phyloP scores from a whole-genome alignment of 2,797 vertebrate genomes.

The Phataginus tricuspis region DNA sequence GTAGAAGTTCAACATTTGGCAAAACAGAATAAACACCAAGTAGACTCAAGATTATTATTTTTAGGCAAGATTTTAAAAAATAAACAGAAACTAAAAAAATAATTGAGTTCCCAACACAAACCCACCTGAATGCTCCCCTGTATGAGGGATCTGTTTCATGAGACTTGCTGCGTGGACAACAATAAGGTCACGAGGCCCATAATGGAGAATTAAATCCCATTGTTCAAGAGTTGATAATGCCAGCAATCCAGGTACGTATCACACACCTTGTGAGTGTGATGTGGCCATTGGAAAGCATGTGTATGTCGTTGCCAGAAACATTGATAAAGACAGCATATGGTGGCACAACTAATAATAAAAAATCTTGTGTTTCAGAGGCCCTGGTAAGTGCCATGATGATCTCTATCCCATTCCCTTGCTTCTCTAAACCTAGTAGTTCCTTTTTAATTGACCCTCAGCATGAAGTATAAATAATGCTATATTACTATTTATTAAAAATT shows the following conservation, averaged over 20 bases:
- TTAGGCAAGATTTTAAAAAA: not conserved
- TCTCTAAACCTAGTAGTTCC: not conserved
- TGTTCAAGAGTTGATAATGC: not conserved
- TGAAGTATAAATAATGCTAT: conserved; percentile 21
- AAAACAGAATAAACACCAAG: not conserved
- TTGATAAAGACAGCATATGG: not conserved
- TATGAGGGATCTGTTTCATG: not conserved
- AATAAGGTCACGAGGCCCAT: too few species aligned
- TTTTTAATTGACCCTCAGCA: not conserved
- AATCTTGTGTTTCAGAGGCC: not conserved
- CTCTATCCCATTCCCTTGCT: not conserved
- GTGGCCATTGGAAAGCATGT: not conserved
- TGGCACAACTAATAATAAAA: not conserved
- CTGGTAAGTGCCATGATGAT: not conserved
- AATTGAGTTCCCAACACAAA: not conserved
- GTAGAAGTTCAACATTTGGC: not conserved
- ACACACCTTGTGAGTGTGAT: not conserved
- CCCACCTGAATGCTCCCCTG: not conserved
- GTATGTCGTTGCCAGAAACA: not conserved
- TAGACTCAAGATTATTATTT: not conserved
- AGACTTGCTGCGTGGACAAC: not conserved
- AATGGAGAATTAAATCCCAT: not conserved
- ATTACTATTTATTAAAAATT: not conserved
- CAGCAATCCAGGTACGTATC: not conserved
- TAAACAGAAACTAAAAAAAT: not conserved